Evolutionary conservation across 1,140 invertebrate species (phyloP).

Genomic region (Papilio machaon): DNA sequence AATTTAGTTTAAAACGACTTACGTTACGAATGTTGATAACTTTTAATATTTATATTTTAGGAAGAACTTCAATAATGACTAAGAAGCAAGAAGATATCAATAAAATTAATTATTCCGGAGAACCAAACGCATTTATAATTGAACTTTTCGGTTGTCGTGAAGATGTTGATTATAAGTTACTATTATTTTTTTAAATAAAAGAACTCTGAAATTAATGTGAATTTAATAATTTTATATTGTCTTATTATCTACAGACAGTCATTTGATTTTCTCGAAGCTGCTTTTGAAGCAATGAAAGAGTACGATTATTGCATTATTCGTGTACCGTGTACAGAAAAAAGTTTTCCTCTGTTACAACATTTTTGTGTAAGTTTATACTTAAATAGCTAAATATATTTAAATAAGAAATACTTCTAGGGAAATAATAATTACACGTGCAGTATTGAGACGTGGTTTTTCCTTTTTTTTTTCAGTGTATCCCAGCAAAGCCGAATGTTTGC

Average conservation of each 20-base stretch:
- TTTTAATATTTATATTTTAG: conserved; percentile 41
- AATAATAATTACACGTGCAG: no score
- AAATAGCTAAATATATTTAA: no score
- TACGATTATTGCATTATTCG: conserved; percentile 86
- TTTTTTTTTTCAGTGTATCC: conserved; percentile 81
- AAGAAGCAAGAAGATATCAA: conserved; percentile 33
- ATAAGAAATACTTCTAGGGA: no score
- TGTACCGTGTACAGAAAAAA: conserved; percentile 82
- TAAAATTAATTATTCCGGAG: conserved; percentile 47
- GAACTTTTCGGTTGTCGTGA: conserved; percentile 64
- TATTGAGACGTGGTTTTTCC: no score
- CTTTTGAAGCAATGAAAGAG: conserved; percentile 86
- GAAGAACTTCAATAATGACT: conserved; percentile 46
- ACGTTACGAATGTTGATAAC: background rate
- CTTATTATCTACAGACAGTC: conserved; percentile 56
- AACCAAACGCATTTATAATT: conserved; percentile 67
- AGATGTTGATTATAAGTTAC: conserved; percentile 64
- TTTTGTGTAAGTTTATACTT: conserved; percentile 82
- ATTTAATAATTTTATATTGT: conserved; percentile 17
- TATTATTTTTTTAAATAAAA: conserved; percentile 10
- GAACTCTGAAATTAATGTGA: no score
- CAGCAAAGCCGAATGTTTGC: conserved; percentile 81
- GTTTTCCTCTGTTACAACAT: conserved; percentile 83
- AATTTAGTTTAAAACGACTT: background rate
- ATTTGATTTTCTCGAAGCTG: conserved; percentile 83